Base-by-base conservation (phyloP, 2,113 vertebrate species). In the Eolophus roseicapilla region DNA sequence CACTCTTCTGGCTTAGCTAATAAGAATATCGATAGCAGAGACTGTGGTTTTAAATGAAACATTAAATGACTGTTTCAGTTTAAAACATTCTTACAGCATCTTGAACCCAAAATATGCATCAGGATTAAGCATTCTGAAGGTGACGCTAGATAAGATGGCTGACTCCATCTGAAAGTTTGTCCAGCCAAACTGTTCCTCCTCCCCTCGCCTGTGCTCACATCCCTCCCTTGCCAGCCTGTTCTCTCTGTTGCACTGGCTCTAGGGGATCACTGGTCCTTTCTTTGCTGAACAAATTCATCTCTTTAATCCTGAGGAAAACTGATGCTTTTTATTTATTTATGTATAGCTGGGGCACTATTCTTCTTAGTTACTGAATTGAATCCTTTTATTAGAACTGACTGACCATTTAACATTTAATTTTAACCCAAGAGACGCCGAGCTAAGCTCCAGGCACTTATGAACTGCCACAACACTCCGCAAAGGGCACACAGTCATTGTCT, bases 161-260 rank as follows among this genome's bases (percentile, higher is more conserved):
- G 37, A 89, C 2, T 2, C 5, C 25, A 25, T 0, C 3, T 37
- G 4, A 55, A 41, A 88, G 10, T 37, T 62, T 83, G 3, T 49
- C 33, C 20, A 23, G 9, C 6, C 28, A 59, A 67, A 52, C 2
- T 39, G 5, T 25, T 77, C 44, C 31, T 63, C 10, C 7, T 55
- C 7, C 9, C 10, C 39, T 69, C 2, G 0, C 21, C n/a, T 17
- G 8, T 60, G 23, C 20, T 76, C 4, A 2, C 0, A 0, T 68
- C 52, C 8, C 7, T 77, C 33, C 67, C 37, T 41, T 35, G 41
- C 20, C 19, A 53, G 7, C 4, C 9, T 49, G 11, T 33, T 81
- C 49, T 20, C 24, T 53, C 28, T 64, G 5, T 55, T 79, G 3
- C 47, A 31, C 37, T 60, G 44, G 14, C 13, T 69, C 10, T 69